These are phyloP conservation scores for Galbula dea DNA, from an alignment of 2,113 vertebrate species.

Conservation along the genomic window DNA sequence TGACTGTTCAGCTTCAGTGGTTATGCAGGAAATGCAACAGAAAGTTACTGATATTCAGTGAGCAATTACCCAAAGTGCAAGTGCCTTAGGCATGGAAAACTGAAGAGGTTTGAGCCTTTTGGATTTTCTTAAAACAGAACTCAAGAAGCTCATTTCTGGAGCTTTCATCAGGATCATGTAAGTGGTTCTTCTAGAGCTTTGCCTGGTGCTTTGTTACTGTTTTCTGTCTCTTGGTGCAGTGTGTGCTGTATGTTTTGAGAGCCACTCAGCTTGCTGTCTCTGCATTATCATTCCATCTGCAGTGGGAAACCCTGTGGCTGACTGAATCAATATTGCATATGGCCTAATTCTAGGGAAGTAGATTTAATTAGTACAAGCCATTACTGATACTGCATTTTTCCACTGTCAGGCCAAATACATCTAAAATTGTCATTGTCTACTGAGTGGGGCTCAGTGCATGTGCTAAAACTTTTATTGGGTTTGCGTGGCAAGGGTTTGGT, in stretches of 20 bases:
- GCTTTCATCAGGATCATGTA: neutral
- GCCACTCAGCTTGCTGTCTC: neutral
- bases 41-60: neutral
- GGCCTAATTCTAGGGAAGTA: neutral
- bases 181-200: neutral
- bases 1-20: neutral
- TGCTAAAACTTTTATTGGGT: too few relatives aligned
- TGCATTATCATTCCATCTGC: neutral
- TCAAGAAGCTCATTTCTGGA: neutral
- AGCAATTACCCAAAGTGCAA: neutral
- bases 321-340: neutral
- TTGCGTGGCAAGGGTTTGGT: too few relatives aligned
- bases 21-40: neutral
- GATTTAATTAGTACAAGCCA: neutral
- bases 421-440: neutral
- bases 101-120: neutral
- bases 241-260: neutral
- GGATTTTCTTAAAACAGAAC: neutral
- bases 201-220: neutral
- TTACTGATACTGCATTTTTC: neutral
- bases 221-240: neutral
- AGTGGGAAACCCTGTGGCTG: neutral
- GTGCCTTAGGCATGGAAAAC: neutral
- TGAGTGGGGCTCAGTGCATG: neutral
- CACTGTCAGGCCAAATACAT: neutral